Base-by-base conservation (phyloP, 2,113 vertebrate species). In the Copsychus sechellarum region DNA sequence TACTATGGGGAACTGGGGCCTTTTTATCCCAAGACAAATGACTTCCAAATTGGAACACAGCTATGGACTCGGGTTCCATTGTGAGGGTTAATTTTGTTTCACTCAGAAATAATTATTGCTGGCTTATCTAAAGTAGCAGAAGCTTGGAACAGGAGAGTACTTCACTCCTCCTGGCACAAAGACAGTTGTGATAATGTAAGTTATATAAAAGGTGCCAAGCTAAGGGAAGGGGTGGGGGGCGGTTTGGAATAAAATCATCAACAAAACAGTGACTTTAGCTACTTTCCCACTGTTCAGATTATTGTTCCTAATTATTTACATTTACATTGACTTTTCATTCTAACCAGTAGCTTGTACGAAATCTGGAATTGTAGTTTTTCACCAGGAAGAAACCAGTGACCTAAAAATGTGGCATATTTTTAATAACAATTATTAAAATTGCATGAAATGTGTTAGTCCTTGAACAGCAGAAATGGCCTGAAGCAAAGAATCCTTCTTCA, bases 101-200 rank as follows among this genome's bases (percentile, higher is more conserved):
- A 88, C 90, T 96, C 80, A 92, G 86, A 94, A 96, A 93, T 94
- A 97, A 97, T 96, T 96, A 95, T 93, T 95, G 79, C 92, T 96
- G 88, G 94, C 95, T 96, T 96, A 97, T 96, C 96, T 97, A 88
- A 90, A 97, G 88, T 57, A 97, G 95, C 94, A 97, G 96, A 96
- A 96, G 95, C 95, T 97, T 97, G 94, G 94, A 95, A 97, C 71
- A 82, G 90, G 90, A 96, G 92, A 93, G 85, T 90, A 70, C 90
- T 95, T 93, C 94, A 93, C 95, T 97, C 86, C 82, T 97, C 92
- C 90, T 97, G 96, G 95, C 96, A 94, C 88, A 88, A 83, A 94
- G 88, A 95, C 94, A 94, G 79, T 88, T 62, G 66, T 86, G 95
- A 96, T 96, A 95, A 82, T 94, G 42, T 91, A 95, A 95, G 87